A percentile compares a stretch with the other conserved stretches of the same genome.
phyloP scores from a whole-genome alignment of 2,888 invertebrate species.

The Pelosia muscerda region DNA sequence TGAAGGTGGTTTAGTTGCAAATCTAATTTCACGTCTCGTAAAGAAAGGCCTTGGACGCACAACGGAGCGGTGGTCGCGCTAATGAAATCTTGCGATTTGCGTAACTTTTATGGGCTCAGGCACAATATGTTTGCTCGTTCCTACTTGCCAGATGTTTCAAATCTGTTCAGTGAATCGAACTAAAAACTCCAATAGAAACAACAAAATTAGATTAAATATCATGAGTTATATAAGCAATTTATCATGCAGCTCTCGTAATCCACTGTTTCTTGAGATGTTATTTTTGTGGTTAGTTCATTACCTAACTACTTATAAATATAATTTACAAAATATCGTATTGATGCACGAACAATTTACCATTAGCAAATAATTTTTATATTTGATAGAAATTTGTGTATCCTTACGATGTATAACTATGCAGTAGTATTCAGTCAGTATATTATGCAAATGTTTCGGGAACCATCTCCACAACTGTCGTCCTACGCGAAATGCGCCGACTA shows the following conservation, averaged over 20 bases:
- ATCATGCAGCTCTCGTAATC: too few species aligned
- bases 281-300: too few species aligned
- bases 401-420: not conserved
- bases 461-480: not conserved
- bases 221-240: too few species aligned
- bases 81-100: constrained; percentile 4
- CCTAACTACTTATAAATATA: too few species aligned
- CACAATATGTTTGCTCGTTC: not conserved
- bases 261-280: too few species aligned
- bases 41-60: not conserved
- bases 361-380: too few species aligned
- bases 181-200: too few species aligned
- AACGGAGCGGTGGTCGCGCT: not conserved
- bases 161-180: too few species aligned
- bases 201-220: too few species aligned
- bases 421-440: not conserved
- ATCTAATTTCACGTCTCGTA: not conserved
- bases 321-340: too few species aligned
- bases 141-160: not conserved
- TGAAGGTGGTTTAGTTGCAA: constrained; percentile 1
- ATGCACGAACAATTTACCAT: too few species aligned
- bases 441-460: not conserved
- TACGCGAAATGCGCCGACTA: not conserved
- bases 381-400: not conserved
- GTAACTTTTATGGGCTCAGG: not conserved